Percentiles rank a stretch among this genome's conserved stretches.
These are phyloP conservation scores for Aphelinus atriplicis DNA, from an alignment of 1,140 invertebrate genomes.

Conservation along the genomic window DNA sequence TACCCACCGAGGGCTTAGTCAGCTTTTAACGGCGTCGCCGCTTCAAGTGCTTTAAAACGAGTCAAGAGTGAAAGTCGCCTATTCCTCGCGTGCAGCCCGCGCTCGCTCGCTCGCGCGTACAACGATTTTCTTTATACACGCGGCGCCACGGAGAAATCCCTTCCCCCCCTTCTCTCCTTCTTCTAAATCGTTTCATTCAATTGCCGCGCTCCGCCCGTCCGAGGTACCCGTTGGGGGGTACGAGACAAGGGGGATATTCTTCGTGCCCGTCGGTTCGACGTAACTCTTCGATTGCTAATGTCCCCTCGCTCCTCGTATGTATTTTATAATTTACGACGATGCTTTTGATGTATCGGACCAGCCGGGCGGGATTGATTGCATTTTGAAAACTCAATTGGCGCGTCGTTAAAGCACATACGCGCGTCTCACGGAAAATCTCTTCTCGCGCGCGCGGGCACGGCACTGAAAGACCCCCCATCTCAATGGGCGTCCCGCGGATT, in stretches of 20 bases:
- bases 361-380: too few species aligned
- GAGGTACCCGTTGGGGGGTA: not conserved
- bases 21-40: constrained; percentile 11
- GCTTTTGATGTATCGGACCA: too few species aligned
- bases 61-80: constrained; percentile 15
- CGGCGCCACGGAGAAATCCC: not conserved
- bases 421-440: too few species aligned
- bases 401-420: too few species aligned
- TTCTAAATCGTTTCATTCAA: constrained; percentile 10
- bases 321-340: too few species aligned
- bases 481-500: too few species aligned
- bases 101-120: not conserved
- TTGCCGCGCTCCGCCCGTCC: not conserved
- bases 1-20: constrained; percentile 22
- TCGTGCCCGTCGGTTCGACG: not conserved
- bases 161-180: not conserved
- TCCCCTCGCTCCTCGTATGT: too few species aligned
- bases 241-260: not conserved
- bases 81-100: not conserved
- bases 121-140: constrained; percentile 30
- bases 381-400: too few species aligned
- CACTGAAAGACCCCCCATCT: too few species aligned
- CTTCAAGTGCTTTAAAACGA: constrained; percentile 27
- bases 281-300: not conserved
- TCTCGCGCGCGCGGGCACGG: too few species aligned